Percentiles rank a stretch among this genome's conserved stretches.
These are phyloP conservation scores for Tetragnatha versicolor DNA, from an alignment of 1,140 invertebrate genomes.

Conservation along the genomic window DNA sequence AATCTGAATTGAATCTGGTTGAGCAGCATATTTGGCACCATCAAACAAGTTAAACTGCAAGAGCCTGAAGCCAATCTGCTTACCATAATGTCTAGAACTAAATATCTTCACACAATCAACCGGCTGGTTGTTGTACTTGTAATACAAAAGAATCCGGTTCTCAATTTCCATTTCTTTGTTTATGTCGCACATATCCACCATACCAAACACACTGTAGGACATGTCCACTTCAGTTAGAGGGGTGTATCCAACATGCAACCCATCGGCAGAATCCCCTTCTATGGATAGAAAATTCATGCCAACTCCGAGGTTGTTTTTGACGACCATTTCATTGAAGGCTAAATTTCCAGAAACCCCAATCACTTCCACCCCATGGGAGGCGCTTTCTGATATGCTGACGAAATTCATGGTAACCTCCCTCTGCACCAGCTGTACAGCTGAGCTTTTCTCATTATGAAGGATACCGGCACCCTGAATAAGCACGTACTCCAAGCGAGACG, in stretches of 20 bases:
- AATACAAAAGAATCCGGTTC: constrained; percentile 91
- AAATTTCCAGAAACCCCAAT: constrained; percentile 85
- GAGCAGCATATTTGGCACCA: constrained; percentile 79
- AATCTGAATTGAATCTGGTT: constrained; percentile 83
- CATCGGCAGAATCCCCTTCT: constrained; percentile 80
- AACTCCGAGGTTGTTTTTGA: constrained; percentile 85
- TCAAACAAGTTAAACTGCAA: constrained; percentile 95
- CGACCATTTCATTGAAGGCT: constrained; percentile 67
- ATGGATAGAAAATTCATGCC: constrained; percentile 88
- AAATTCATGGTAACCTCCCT: constrained; percentile 63
- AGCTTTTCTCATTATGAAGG: constrained; percentile 92
- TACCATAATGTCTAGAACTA: constrained; percentile 79
- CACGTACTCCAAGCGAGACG: constrained; percentile 74
- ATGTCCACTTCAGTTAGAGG: constrained; percentile 84
- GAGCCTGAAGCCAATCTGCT: constrained; percentile 85
- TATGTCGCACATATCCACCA: constrained; percentile 95
- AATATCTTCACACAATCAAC: constrained; percentile 99
- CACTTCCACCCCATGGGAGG: constrained; percentile 90
- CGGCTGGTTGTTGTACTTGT: constrained; percentile 95
- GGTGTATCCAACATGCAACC: constrained; percentile 67
- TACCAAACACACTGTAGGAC: constrained; percentile 92
- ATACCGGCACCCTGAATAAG: constrained; percentile 94
- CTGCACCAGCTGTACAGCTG: constrained; percentile 85
- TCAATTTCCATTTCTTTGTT: constrained; percentile 89
- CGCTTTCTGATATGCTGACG: constrained; percentile 83